These are phyloP conservation scores for Lysiphlebus fabarum DNA, from an alignment of 1,140 invertebrate species.

Conservation along the genomic window DNA sequence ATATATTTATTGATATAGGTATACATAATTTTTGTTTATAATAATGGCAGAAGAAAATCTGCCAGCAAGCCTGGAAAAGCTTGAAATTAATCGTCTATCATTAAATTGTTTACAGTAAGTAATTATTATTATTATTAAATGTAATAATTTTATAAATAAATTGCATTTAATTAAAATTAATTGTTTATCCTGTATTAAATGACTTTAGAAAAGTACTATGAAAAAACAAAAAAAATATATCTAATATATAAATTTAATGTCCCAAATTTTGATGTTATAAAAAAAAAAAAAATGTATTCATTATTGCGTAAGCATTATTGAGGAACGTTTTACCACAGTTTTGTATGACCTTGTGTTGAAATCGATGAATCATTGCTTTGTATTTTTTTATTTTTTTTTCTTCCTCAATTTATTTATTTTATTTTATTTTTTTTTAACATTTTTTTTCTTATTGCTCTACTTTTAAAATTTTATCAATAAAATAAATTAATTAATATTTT, in stretches of 20 bases:
- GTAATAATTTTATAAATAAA: too few species aligned
- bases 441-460: not conserved
- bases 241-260: too few species aligned
- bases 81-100: slow-evolving; percentile 46
- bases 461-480: slow-evolving; percentile 1
- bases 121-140: too few species aligned
- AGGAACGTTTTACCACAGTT: slow-evolving; percentile 6
- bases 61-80: slow-evolving; percentile 48
- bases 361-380: slow-evolving; percentile 11
- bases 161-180: too few species aligned
- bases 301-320: slow-evolving; percentile 1
- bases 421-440: not conserved
- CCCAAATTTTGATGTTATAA: not conserved
- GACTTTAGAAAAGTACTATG: too few species aligned
- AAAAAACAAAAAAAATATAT: too few species aligned
- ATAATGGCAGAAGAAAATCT: slow-evolving; percentile 48
- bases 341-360: slow-evolving; percentile 20
- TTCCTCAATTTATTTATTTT: slow-evolving; percentile 8
- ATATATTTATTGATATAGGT: slow-evolving; percentile 36
- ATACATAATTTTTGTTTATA: slow-evolving; percentile 16
- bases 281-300: too few species aligned
- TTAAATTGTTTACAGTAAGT: slow-evolving; percentile 38
- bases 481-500: slow-evolving; percentile 7
- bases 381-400: slow-evolving; percentile 1
- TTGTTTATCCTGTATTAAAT: too few species aligned